These are phyloP conservation scores for Cirrhinus molitorella DNA, from an alignment of 2,797 vertebrate species.

Conservation along the genomic window DNA sequence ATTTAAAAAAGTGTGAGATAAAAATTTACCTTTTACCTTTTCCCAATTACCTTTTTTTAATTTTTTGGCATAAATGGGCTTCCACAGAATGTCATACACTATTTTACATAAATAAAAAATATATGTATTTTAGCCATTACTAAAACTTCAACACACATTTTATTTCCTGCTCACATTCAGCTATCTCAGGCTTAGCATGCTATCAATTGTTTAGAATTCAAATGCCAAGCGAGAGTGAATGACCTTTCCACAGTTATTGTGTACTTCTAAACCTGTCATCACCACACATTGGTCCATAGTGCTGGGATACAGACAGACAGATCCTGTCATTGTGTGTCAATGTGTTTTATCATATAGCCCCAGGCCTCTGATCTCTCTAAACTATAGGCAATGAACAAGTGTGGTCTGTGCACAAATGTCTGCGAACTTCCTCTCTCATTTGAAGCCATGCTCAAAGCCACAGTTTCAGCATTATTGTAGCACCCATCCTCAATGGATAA, in stretches of 20 bases:
- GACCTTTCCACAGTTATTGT: conserved; percentile 48
- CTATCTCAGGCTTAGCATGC: conserved; percentile 14
- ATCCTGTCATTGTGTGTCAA: conserved; percentile 55
- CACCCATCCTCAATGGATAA: conserved; percentile 45
- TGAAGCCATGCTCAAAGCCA: conserved; percentile 46
- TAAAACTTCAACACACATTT: conserved; percentile 8
- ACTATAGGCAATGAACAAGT: conserved; percentile 56
- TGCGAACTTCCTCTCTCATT: conserved; percentile 55
- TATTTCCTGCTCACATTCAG: not conserved
- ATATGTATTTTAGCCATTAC: not conserved
- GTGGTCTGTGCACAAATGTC: conserved; percentile 56
- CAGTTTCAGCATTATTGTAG: conserved; percentile 46
- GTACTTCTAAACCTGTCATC: conserved; percentile 31
- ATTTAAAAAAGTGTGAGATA: no score
- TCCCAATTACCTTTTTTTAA: no score
- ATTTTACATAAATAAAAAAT: no score
- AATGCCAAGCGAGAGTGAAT: conserved; percentile 46
- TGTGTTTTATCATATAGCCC: conserved; percentile 56
- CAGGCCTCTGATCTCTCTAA: conserved; percentile 53
- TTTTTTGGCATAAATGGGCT: no score
- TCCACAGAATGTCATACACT: no score
- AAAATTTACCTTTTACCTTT: no score
- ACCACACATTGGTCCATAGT: conserved; percentile 17
- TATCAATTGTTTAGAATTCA: conserved; percentile 47
- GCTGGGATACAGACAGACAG: conserved; percentile 50